Conservation (phyloP, 2,888 invertebrate genomes). For the Gymnoscelis rufifasciata region DNA sequence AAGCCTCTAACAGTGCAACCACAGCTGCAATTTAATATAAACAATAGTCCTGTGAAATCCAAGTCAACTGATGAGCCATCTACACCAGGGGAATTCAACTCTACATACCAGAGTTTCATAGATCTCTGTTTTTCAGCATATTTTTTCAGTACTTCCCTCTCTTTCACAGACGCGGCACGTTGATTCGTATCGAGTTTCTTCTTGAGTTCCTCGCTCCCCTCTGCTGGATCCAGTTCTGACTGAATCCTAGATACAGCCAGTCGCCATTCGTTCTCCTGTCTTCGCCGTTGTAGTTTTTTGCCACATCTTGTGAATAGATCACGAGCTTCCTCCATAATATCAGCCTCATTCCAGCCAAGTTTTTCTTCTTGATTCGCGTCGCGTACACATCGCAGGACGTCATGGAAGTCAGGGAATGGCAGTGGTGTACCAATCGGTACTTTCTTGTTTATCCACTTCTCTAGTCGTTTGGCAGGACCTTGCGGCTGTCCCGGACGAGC, state of each 20-base stretch:
- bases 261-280: conserved; percentile 82
- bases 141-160: conserved; percentile 78
- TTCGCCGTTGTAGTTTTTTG: conserved; percentile 80
- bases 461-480: conserved; percentile 62
- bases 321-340: conserved; percentile 76
- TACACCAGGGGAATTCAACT: conserved; percentile 49
- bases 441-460: conserved; percentile 66
- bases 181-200: conserved; percentile 79
- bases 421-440: conserved; percentile 63
- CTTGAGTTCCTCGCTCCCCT: conserved; percentile 69
- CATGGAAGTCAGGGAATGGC: conserved; percentile 78
- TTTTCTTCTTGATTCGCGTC: conserved; percentile 62
- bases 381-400: conserved; percentile 65
- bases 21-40: background rate
- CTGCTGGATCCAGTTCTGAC: conserved; percentile 79
- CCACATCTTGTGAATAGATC: conserved; percentile 83
- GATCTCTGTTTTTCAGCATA: conserved; percentile 68
- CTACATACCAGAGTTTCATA: conserved; percentile 63
- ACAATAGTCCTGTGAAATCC: background rate
- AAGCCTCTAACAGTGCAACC: conserved; percentile 10
- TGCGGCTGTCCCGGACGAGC: conserved; percentile 53
- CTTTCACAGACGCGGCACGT: conserved; percentile 65
- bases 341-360: conserved; percentile 62
- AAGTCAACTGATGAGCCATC: background rate
- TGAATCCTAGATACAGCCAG: conserved; percentile 76